phyloP scores from a whole-genome alignment of 2,113 vertebrate species.

The Nipponia nippon region DNA sequence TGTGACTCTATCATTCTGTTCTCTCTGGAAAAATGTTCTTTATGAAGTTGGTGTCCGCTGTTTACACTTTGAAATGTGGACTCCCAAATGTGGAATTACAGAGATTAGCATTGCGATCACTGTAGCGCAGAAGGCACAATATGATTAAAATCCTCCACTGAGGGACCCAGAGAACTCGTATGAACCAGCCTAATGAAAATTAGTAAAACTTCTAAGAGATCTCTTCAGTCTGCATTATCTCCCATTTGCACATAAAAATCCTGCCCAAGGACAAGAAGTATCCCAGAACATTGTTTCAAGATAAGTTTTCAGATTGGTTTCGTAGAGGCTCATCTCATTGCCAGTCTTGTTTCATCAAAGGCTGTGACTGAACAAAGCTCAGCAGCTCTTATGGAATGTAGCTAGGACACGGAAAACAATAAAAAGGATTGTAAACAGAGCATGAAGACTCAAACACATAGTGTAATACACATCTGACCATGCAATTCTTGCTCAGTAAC shows the following conservation, averaged over 20 bases:
- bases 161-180: not conserved
- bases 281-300: not conserved
- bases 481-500: not conserved
- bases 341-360: not conserved
- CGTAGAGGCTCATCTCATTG: not conserved
- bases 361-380: not conserved
- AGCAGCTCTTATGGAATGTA: not conserved
- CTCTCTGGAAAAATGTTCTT: constrained; percentile 6
- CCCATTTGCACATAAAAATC: not conserved
- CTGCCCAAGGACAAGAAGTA: not conserved
- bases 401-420: not conserved
- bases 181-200: constrained; percentile 5
- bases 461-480: not conserved
- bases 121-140: not conserved
- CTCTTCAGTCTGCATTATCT: not conserved
- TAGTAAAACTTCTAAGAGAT: not conserved
- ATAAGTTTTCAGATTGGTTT: not conserved
- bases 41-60: not conserved
- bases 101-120: not conserved
- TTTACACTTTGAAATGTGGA: constrained; percentile 5
- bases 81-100: constrained; percentile 17
- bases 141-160: not conserved
- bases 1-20: not conserved
- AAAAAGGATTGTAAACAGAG: not conserved
- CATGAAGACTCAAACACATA: not conserved